Conservation (phyloP, 1,140 invertebrate species). For the Hycleus phaleratus region DNA sequence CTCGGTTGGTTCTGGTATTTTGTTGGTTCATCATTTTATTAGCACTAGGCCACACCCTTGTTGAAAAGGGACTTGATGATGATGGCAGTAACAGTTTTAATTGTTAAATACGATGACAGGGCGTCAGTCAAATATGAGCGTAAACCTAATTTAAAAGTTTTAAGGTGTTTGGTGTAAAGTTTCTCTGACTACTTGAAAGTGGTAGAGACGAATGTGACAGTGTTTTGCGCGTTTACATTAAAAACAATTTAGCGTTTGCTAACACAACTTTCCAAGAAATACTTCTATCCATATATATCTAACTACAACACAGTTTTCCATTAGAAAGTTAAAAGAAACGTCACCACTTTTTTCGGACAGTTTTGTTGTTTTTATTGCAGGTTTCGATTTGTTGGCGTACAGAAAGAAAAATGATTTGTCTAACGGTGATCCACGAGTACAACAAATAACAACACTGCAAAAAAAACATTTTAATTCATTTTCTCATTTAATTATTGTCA, state of each 20-base stretch:
- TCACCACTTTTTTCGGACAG: too few relatives aligned
- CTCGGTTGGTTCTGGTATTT: background rate
- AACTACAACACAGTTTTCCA: too few relatives aligned
- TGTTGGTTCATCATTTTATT: constrained; percentile 11
- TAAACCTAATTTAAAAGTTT: constrained; percentile 21
- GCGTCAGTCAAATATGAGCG: constrained; percentile 19
- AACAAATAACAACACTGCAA: background rate
- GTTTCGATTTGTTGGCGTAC: too few relatives aligned
- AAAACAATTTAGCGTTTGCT: constrained; percentile 13
- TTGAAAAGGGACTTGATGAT: background rate
- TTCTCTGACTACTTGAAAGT: background rate
- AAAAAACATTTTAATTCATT: background rate
- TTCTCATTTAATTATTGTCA: constrained; percentile 7
- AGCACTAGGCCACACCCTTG: constrained; percentile 2
- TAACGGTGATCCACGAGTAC: background rate
- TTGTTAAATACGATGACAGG: constrained; percentile 17
- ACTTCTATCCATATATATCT: too few relatives aligned
- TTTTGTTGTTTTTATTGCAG: too few relatives aligned
- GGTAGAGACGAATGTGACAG: constrained; percentile 3
- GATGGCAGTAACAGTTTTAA: constrained; percentile 3
- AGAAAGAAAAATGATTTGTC: background rate
- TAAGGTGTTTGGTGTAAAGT: constrained; percentile 9
- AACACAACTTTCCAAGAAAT: background rate
- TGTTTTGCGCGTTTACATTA: constrained; percentile 6
- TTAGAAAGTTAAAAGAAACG: too few relatives aligned